Evolutionary conservation across 2,888 invertebrate species (phyloP).

Genomic region (Enoplolaimus lenunculus): DNA sequence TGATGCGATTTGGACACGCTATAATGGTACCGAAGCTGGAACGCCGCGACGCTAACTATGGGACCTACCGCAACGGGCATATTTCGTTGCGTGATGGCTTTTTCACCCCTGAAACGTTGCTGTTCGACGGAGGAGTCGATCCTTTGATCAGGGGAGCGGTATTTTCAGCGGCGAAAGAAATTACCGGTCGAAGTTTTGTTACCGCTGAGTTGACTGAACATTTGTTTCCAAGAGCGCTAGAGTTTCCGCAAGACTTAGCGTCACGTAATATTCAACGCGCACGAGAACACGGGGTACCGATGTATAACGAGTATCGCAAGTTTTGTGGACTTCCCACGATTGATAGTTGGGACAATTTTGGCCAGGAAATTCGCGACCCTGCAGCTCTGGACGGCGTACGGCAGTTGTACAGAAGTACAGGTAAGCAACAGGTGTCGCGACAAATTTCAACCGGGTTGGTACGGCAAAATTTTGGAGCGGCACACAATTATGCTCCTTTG

Average conservation of each 20-base stretch:
- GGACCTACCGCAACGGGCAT: too few species aligned
- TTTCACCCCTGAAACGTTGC: slow-evolving; percentile 79
- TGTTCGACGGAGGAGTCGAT: slow-evolving; percentile 90
- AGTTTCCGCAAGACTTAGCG: slow-evolving; percentile 39
- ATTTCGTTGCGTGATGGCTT: slow-evolving; percentile 76
- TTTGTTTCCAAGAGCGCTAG: slow-evolving; percentile 13
- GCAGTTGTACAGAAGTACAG: slow-evolving; percentile 3
- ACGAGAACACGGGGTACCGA: slow-evolving; percentile 43
- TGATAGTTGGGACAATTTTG: slow-evolving; percentile 7
- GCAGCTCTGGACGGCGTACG: neutral
- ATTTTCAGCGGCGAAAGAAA: slow-evolving; percentile 52
- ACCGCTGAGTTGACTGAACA: slow-evolving; percentile 19
- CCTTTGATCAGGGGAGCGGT: slow-evolving; percentile 77
- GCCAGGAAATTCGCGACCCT: slow-evolving; percentile 6
- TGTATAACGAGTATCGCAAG: slow-evolving; percentile 40
- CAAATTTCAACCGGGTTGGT: too few species aligned
- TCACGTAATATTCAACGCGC: slow-evolving; percentile 43
- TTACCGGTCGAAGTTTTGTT: neutral
- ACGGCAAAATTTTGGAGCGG: too few species aligned
- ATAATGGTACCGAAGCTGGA: slow-evolving; percentile 8
- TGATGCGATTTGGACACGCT: slow-evolving; percentile 51
- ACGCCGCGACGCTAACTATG: too few species aligned
- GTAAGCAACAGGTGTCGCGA: too few species aligned
- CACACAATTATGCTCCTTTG: too few species aligned
- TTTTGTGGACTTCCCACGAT: slow-evolving; percentile 35